phyloP scores from a whole-genome alignment of 1,140 invertebrate genomes.

The Calliphora vicina region DNA sequence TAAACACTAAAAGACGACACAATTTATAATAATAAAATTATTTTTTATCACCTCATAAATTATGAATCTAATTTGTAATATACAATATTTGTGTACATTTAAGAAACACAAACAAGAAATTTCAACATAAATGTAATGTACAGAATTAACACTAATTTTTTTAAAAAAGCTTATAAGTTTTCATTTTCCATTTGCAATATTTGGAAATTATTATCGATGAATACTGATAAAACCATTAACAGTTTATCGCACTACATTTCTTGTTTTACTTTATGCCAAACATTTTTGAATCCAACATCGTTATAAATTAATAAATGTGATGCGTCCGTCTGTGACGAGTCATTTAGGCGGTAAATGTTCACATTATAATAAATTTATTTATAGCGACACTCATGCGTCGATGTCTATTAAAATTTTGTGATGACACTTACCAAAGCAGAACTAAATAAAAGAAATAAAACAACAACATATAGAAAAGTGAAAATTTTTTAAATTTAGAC shows the following conservation, averaged over 20 bases:
- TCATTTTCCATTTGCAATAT: too few relatives aligned
- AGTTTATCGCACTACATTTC: not conserved
- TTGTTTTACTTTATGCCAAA: not conserved
- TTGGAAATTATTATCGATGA: too few relatives aligned
- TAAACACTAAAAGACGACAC: not conserved
- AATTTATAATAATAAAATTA: not conserved
- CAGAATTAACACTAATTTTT: too few relatives aligned
- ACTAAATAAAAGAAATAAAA: not conserved
- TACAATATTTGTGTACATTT: not conserved
- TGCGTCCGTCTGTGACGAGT: not conserved
- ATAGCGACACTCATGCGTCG: slow-evolving; percentile 18
- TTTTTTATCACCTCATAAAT: not conserved
- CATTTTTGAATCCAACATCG: not conserved
- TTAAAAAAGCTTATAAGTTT: too few relatives aligned
- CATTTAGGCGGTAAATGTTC: slow-evolving; percentile 5
- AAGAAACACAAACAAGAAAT: too few relatives aligned
- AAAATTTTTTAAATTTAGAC: slow-evolving; percentile 9
- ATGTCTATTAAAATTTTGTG: slow-evolving; percentile 28
- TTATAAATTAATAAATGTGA: not conserved
- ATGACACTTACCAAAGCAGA: slow-evolving; percentile 13
- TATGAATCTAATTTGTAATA: not conserved
- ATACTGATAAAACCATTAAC: not conserved
- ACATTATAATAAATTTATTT: slow-evolving; percentile 18
- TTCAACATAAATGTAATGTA: too few relatives aligned
- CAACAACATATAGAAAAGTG: not conserved